A percentile compares a stretch with the other conserved stretches of the same genome.
phyloP scores from a whole-genome alignment of 2,113 vertebrate species.

The Gallinago jamesoni region DNA sequence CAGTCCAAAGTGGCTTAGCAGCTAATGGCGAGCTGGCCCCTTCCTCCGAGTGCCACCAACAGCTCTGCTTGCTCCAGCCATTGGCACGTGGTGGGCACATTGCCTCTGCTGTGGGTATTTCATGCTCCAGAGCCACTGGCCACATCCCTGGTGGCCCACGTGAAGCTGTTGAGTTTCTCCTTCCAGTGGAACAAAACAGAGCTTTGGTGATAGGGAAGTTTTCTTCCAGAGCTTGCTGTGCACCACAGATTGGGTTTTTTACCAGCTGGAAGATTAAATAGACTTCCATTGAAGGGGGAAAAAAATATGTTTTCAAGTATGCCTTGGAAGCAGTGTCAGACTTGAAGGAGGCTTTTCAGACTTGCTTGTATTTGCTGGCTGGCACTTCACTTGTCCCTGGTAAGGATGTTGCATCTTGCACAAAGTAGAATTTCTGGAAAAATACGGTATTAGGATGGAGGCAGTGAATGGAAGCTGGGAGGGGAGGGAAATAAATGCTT shows the following conservation, averaged over 20 bases:
- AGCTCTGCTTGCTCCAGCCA: background rate
- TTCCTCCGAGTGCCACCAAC: background rate
- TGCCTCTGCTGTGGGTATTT: background rate
- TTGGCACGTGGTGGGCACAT: fast-evolving
- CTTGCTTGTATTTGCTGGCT: constrained; percentile 33
- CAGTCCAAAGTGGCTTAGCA: fast-evolving
- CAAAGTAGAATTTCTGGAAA: constrained; percentile 2
- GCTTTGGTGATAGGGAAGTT: background rate
- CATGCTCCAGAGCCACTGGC: background rate
- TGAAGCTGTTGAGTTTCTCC: background rate
- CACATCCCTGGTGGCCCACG: background rate
- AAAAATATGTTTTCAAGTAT: background rate
- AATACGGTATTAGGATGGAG: background rate
- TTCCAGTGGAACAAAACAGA: background rate
- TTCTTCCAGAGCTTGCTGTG: constrained; percentile 13
- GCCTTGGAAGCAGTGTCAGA: background rate
- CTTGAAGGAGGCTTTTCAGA: constrained; percentile 42
- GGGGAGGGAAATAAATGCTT: background rate
- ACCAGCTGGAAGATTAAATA: constrained; percentile 35
- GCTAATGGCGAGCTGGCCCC: background rate
- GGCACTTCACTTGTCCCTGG: background rate
- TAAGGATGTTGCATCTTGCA: background rate
- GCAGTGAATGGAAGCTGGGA: background rate
- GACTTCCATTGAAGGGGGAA: background rate
- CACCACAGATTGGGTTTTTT: constrained; percentile 14